phyloP scores from a whole-genome alignment of 2,113 vertebrate species.

The Regulus satrapa region DNA sequence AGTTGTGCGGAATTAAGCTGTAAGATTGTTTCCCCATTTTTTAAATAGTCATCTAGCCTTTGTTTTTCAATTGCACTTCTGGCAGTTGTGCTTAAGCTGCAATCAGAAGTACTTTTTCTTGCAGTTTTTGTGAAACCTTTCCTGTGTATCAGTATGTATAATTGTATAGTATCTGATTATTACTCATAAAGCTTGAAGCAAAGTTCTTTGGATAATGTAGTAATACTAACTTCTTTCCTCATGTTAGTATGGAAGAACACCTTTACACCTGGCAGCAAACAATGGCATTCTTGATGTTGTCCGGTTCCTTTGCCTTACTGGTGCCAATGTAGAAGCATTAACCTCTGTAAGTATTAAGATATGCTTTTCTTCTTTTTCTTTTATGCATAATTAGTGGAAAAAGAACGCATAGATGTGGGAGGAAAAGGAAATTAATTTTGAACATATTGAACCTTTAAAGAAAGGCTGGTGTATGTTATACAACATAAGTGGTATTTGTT shows the following conservation, averaged over 20 bases:
- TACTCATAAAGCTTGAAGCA: not conserved
- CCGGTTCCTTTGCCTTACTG: slow-evolving; percentile 87
- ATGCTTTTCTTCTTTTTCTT: not conserved
- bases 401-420: rapidly evolving
- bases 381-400: not conserved
- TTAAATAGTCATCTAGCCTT: not conserved
- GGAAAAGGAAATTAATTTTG: not conserved
- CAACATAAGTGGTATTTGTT: not conserved
- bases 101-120: not conserved
- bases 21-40: not conserved
- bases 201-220: not conserved
- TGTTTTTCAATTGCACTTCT: not conserved
- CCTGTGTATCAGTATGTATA: not conserved
- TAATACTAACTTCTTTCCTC: not conserved
- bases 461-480: not conserved
- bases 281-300: slow-evolving; percentile 92
- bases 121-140: not conserved
- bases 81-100: not conserved
- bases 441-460: not conserved
- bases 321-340: slow-evolving; percentile 88
- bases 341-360: slow-evolving; percentile 80
- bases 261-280: slow-evolving; percentile 90
- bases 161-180: not conserved
- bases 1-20: not conserved
- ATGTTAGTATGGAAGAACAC: slow-evolving; percentile 85